Evolutionary conservation across 2,113 vertebrate species (phyloP).

Genomic region (Elgaria multicarinata): DNA sequence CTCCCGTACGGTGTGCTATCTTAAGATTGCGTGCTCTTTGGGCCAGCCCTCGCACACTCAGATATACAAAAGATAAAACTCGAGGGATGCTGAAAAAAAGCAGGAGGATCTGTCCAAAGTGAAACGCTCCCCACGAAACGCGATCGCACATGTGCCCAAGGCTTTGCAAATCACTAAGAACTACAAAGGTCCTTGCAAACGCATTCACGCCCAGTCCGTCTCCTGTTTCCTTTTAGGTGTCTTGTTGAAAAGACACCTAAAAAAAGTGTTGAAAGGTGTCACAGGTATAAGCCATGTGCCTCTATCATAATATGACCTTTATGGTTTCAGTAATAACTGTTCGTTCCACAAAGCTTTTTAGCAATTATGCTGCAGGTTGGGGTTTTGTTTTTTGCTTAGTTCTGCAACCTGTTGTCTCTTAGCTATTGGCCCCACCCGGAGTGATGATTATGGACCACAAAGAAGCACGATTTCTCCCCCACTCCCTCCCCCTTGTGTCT

Average conservation of each 20-base stretch:
- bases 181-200: slow-evolving; percentile 14
- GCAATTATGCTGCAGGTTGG: slow-evolving; percentile 43
- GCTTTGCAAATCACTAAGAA: not conserved
- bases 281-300: slow-evolving; percentile 43
- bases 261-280: too few species aligned
- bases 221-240: slow-evolving; percentile 40
- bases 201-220: slow-evolving; percentile 36
- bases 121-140: not conserved
- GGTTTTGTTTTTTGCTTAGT: too few species aligned
- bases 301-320: not conserved
- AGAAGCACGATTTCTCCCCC: slow-evolving; percentile 51
- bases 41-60: not conserved
- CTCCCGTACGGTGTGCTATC: not conserved
- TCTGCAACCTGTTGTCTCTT: slow-evolving; percentile 57
- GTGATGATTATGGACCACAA: slow-evolving; percentile 58
- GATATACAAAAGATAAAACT: not conserved
- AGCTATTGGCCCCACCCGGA: slow-evolving; percentile 68
- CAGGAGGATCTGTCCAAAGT: not conserved
- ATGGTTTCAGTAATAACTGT: slow-evolving; percentile 31
- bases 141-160: not conserved
- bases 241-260: slow-evolving; percentile 36
- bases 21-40: not conserved
- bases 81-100: not conserved
- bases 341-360: slow-evolving; percentile 17
- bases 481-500: not conserved